Evolutionary conservation across 2,797 vertebrate species (phyloP), one percentile per base, ranked within the genome.

Genomic region (Galaxias olidus): DNA sequence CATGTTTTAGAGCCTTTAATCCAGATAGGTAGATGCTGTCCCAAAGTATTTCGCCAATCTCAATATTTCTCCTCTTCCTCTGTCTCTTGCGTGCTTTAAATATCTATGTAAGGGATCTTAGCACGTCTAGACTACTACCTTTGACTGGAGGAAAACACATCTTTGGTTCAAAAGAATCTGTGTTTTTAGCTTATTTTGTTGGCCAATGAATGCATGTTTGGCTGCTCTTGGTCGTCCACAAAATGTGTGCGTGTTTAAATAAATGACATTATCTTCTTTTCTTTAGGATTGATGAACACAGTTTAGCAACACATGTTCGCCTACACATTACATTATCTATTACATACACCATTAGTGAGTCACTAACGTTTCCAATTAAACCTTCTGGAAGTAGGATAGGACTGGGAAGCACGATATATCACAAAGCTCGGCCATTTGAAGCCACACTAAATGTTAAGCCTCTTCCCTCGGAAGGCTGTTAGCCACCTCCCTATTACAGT

Each of bases 1-100:
- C 86, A 80, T 75, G 76, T 88, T 88, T 79, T 83, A 80, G 81
- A 89, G 85, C 86, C 83, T 88, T 88, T 90, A 89, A 90, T 90
- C 89, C 88, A 84, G 82, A 81, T 84, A 86, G 86, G 88, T 82
- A 81, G 81, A 77, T 88, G 84, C 79, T 19, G n/a, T n/a, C 17
- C 51, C 15, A 19, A n/a, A n/a, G 30, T 14, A 13, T 56, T 30
- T 56, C 30, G 51, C 53, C 53, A 19, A 56, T 56, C 53, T 40
- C 20, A 20, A 40, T 86, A 78, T 85, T 80, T 86, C 85, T 84
- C 90, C 81, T 82, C 85, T 86, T 81, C 87, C 80, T 81, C 79
- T 81, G 81, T 71, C 68, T 69, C 52, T 46, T 59, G 41, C 61
- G 72, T 73, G 51, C 69, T 68, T 63, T 69, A 45, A 10, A 56